Percentiles rank a stretch among this genome's conserved stretches.
These are phyloP conservation scores for Hippocampus zosterae DNA, from an alignment of 2,113 vertebrate species.

Conservation along the genomic window DNA sequence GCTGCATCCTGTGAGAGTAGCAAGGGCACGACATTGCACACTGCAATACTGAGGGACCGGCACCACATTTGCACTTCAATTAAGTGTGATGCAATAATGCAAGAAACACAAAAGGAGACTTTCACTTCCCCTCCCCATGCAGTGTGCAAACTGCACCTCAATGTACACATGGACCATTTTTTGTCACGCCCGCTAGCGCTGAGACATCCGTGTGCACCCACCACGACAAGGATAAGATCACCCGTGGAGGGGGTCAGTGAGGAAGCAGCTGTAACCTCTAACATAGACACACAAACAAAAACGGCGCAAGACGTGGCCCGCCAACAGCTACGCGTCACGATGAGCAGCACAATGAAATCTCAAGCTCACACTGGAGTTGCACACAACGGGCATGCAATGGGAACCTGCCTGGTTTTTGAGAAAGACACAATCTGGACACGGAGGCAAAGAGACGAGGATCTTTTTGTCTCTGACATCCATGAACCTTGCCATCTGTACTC, in stretches of 20 bases:
- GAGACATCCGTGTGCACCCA: constrained; percentile 1
- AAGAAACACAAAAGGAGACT: not conserved
- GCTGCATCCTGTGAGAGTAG: not conserved
- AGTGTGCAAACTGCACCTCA: not conserved
- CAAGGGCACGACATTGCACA: not conserved
- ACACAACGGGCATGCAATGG: constrained; percentile 34
- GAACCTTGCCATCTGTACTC: constrained; percentile 27
- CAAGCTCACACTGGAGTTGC: constrained; percentile 30
- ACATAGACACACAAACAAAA: constrained; percentile 35
- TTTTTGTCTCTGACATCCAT: constrained; percentile 42
- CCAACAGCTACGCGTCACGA: constrained; percentile 32
- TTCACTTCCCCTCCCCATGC: not conserved
- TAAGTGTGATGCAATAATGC: not conserved
- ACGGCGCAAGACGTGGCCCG: constrained; percentile 15
- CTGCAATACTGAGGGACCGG: constrained; percentile 2
- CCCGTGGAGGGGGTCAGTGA: constrained; percentile 32
- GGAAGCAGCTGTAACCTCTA: constrained; percentile 38
- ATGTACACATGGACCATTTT: constrained; percentile 7
- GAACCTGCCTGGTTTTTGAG: not conserved
- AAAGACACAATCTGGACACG: constrained; percentile 16
- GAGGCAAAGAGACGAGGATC: constrained; percentile 14
- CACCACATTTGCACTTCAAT: not conserved
- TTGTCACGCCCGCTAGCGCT: constrained; percentile 1
- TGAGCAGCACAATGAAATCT: constrained; percentile 44
- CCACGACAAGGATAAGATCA: constrained; percentile 26